Base-by-base conservation (phyloP, 2,888 invertebrate genomes). In the Nowickia ferox region DNA sequence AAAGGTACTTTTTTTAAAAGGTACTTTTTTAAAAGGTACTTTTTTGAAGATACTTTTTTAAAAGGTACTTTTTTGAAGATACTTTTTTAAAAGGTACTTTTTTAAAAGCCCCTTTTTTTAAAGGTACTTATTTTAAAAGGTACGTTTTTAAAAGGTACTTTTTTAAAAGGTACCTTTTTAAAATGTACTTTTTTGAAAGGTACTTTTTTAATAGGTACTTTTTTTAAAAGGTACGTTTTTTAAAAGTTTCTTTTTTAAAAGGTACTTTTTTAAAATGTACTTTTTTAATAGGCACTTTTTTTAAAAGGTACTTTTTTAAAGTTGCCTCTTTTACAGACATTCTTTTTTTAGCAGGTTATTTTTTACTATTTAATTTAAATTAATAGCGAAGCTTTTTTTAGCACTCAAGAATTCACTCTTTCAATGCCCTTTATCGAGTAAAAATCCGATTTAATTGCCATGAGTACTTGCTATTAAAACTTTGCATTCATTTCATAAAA, bases 391-490 rank as follows among this genome's bases (percentile, higher is more conserved):
- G 3, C n/a, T 15, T 17, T 38, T 55, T 42, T 9, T 40, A 69
- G 3, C 9, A 22, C 15, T 71, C 9, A 11, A 38, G n/a, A 44
- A 46, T 51, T 9, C 10, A 75, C 22, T 65, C 55, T 22, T 61
- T 69, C 22, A 59, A 59, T 15, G 38, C 10, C n/a, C 30, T 6
- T 30, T 30, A 30, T 30, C 4, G 17, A 1, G 9, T 0, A 40
- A 61, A 71, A 42, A 66, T 48, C 30, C 30, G 30, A 72, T 59
- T 59, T 48, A 57, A 66, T 71, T 68, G 59, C 74, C 51, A 59
- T 53, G 59, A 51, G 17, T 81, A 51, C 1, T 59, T 66, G 66
- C 19, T 22, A 44, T 51, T 68, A 74, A 53, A 63, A 30, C 15
- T 53, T 57, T 40, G 38, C 57, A 44, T 57, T 30, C 13, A 46